These are phyloP conservation scores for Magallana angulata DNA, from an alignment of 1,140 invertebrate genomes.

Conservation along the genomic window DNA sequence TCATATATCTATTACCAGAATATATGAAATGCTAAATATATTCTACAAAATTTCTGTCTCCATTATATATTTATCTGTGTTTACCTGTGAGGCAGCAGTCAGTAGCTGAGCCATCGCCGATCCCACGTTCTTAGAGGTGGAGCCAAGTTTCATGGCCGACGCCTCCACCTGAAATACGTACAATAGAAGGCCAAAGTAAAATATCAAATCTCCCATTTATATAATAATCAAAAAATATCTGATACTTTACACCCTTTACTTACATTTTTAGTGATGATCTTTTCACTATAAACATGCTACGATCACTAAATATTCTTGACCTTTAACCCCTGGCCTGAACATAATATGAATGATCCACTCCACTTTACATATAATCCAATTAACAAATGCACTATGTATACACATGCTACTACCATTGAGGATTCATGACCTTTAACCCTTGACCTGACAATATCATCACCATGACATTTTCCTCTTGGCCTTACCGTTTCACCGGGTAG, in stretches of 20 bases:
- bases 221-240: no score
- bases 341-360: no score
- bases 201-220: no score
- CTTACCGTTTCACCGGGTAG: no score
- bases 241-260: no score
- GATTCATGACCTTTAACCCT: no score
- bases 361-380: no score
- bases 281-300: background rate
- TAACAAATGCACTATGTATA: background rate
- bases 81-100: slow-evolving; percentile 88
- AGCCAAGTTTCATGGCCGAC: slow-evolving; percentile 86
- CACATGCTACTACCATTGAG: no score
- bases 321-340: background rate
- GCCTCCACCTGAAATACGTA: slow-evolving; percentile 83
- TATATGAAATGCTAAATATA: background rate
- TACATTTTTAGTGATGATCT: background rate
- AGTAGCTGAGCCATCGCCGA: slow-evolving; percentile 89
- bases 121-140: slow-evolving; percentile 85
- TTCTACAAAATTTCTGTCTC: no score
- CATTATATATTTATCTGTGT: background rate
- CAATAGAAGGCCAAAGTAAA: background rate
- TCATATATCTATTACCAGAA: background rate
- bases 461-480: no score
- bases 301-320: background rate
- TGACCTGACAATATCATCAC: no score